Conservation (phyloP, 2,797 vertebrate species). For the Centropyge bicolor region DNA sequence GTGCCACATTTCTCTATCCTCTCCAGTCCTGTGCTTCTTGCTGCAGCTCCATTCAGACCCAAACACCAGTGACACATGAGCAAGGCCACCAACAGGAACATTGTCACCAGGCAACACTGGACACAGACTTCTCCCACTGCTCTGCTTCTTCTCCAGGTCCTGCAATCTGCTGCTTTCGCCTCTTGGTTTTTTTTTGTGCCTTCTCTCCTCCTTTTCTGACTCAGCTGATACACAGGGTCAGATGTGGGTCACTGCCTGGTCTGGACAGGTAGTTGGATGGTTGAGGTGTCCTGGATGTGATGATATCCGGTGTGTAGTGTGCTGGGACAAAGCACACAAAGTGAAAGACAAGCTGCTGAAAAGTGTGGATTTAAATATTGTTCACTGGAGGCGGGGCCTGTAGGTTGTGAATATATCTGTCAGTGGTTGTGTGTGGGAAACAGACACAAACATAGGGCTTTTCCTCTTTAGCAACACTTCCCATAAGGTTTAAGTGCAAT, state of each 20-base stretch:
- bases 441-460: not conserved
- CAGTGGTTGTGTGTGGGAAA: not conserved
- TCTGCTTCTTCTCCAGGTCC: constrained; percentile 3
- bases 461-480: constrained; percentile 9
- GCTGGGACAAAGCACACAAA: constrained; percentile 25
- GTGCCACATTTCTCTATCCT: constrained; percentile 72
- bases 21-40: constrained; percentile 60
- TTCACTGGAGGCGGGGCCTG: constrained; percentile 49
- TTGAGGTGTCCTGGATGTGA: not conserved
- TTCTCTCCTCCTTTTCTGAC: too few relatives aligned
- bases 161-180: not conserved
- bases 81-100: constrained; percentile 64
- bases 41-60: constrained; percentile 58
- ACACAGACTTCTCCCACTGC: not conserved
- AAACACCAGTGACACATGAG: constrained; percentile 52
- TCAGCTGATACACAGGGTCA: not conserved
- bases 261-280: not conserved
- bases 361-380: constrained; percentile 35
- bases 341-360: constrained; percentile 7
- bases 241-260: not conserved
- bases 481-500: not conserved
- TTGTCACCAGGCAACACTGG: constrained; percentile 34
- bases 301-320: not conserved
- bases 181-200: not conserved
- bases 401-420: not conserved